A percentile compares a stretch with the other conserved stretches of the same genome.
phyloP scores from a whole-genome alignment of 1,140 invertebrate species.

The Calephelis virginiensis region DNA sequence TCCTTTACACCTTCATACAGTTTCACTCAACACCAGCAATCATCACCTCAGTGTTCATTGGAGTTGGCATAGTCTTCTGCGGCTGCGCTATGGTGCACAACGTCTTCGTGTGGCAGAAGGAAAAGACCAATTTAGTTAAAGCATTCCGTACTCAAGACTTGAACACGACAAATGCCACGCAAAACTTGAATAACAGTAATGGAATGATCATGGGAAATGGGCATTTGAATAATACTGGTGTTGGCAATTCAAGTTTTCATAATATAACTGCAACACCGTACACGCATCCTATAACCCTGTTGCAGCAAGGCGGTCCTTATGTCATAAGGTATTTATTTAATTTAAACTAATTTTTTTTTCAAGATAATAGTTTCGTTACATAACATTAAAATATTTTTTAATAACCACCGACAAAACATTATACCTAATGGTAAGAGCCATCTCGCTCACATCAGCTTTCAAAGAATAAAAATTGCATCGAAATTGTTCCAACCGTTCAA shows the following conservation, averaged over 20 bases:
- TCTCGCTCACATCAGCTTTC: too few relatives aligned
- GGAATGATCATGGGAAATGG: slow-evolving; percentile 67
- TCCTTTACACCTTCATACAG: slow-evolving; percentile 94
- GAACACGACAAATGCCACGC: slow-evolving; percentile 36
- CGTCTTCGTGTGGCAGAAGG: slow-evolving; percentile 95
- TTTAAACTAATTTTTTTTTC: too few relatives aligned
- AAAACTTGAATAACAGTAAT: slow-evolving; percentile 56
- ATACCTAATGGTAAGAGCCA: too few relatives aligned
- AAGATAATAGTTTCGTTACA: too few relatives aligned
- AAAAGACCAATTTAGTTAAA: slow-evolving; percentile 82
- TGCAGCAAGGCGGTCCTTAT: slow-evolving; percentile 74
- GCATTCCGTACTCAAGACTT: slow-evolving; percentile 60
- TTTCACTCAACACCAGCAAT: slow-evolving; percentile 95
- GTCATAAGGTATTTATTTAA: slow-evolving; percentile 62
- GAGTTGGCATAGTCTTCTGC: slow-evolving; percentile 92
- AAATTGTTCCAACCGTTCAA: too few relatives aligned
- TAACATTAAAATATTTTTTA: too few relatives aligned
- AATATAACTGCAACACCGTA: slow-evolving; percentile 59
- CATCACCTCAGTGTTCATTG: slow-evolving; percentile 92
- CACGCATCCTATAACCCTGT: slow-evolving; percentile 68
- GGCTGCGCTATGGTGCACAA: slow-evolving; percentile 96
- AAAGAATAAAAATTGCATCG: too few relatives aligned
- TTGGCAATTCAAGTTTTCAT: slow-evolving; percentile 70
- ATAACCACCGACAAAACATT: too few relatives aligned
- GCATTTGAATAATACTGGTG: slow-evolving; percentile 64